A percentile compares a stretch with the other conserved stretches of the same genome.
phyloP scores from a whole-genome alignment of 2,797 vertebrate genomes.

The Neosilurus mollespiculum region DNA sequence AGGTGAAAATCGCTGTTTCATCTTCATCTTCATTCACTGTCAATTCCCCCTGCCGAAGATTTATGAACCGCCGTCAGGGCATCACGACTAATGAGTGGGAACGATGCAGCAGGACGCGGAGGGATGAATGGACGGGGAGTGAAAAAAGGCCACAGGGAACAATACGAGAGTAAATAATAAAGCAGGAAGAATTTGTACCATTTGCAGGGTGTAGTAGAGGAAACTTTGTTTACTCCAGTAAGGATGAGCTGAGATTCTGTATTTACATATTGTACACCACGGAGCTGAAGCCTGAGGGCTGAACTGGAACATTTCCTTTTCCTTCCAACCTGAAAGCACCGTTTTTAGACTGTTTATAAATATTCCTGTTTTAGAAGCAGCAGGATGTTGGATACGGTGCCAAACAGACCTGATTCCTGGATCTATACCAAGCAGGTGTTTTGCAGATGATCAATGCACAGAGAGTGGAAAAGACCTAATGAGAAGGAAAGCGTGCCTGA shows the following conservation, averaged over 20 bases:
- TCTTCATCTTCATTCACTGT: conserved; percentile 44
- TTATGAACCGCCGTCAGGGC: conserved; percentile 47
- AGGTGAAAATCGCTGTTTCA: conserved; percentile 7
- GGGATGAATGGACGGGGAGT: conserved; percentile 34
- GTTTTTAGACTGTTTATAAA: neutral
- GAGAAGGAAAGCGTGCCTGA: no score
- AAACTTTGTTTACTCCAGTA: neutral
- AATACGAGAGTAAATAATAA: conserved; percentile 41
- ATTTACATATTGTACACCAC: neutral
- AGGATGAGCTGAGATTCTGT: neutral
- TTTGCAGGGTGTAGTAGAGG: no score
- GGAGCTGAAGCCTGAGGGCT: neutral
- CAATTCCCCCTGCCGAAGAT: conserved; percentile 45
- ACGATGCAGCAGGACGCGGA: conserved; percentile 13
- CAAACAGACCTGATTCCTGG: no score
- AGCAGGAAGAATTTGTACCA: neutral
- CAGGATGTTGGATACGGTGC: no score
- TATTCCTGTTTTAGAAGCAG: no score
- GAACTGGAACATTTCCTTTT: neutral
- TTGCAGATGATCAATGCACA: no score
- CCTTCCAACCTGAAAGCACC: neutral
- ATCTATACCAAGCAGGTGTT: no score
- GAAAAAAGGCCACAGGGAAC: conserved; percentile 40
- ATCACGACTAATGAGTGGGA: conserved; percentile 46
- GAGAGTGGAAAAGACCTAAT: no score